phyloP scores from a whole-genome alignment of 2,888 invertebrate species.

The Enchytraeus crypticus region DNA sequence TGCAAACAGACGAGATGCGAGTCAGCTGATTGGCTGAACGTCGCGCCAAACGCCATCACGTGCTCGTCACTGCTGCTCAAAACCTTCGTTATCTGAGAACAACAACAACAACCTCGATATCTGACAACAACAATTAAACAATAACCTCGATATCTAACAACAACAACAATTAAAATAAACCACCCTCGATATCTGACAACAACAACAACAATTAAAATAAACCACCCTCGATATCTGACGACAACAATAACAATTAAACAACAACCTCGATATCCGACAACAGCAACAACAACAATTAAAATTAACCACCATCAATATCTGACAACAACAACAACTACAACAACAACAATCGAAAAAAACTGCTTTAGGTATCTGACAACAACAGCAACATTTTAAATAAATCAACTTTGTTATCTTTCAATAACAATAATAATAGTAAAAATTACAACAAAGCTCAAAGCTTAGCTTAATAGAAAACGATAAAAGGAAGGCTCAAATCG shows the following conservation, averaged over 20 bases:
- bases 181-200: neutral
- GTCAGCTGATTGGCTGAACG: constrained; percentile 69
- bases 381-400: too few relatives aligned
- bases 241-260: too few relatives aligned
- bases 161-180: neutral
- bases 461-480: too few relatives aligned
- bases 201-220: too few relatives aligned
- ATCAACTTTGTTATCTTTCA: too few relatives aligned
- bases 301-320: too few relatives aligned
- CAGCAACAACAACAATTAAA: neutral
- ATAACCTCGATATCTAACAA: too few relatives aligned
- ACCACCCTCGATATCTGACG: too few relatives aligned
- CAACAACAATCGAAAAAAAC: neutral
- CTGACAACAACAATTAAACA: neutral
- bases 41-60: constrained; percentile 72
- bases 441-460: too few relatives aligned
- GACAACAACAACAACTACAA: neutral
- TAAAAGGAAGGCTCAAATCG: too few relatives aligned
- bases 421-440: too few relatives aligned
- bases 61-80: constrained; percentile 68
- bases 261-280: neutral
- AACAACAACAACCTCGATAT: neutral
- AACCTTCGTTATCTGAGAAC: constrained; percentile 60
- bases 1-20: constrained; percentile 81
- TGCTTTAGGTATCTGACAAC: neutral